Evolutionary conservation across 2,888 invertebrate species (phyloP).

Genomic region (Deroplatys truncata): DNA sequence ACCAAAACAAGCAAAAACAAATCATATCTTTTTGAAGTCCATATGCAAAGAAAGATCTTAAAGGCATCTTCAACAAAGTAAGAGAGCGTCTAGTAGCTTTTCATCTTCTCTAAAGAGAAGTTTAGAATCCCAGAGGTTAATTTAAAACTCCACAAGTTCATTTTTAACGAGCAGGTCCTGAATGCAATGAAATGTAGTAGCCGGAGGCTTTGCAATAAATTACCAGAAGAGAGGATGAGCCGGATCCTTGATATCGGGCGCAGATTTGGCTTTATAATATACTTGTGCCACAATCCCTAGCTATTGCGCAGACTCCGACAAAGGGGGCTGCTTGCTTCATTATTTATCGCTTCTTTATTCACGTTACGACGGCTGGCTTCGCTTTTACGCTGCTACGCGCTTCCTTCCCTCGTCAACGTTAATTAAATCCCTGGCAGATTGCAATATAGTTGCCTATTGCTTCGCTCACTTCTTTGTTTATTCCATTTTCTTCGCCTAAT

Average conservation of each 20-base stretch:
- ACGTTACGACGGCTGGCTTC: background rate
- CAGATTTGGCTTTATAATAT: background rate
- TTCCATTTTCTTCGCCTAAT: no score
- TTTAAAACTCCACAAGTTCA: slow-evolving; percentile 8
- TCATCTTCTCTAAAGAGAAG: background rate
- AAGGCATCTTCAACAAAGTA: background rate
- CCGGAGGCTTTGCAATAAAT: background rate
- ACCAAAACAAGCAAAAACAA: background rate
- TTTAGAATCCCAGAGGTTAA: background rate
- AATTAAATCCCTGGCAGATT: background rate
- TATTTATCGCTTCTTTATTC: background rate
- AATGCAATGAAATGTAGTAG: slow-evolving; percentile 10
- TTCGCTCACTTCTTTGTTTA: background rate
- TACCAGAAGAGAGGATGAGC: background rate
- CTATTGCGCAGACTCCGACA: background rate
- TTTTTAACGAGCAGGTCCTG: background rate
- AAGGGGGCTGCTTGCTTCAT: background rate
- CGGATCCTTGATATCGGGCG: background rate
- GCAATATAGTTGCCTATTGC: background rate
- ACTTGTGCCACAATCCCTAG: background rate
- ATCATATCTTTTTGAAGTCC: background rate
- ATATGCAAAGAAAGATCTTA: background rate
- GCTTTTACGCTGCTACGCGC: background rate
- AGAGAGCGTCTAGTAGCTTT: background rate
- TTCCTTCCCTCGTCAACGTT: background rate